These are phyloP conservation scores for Macrophya alboannulata DNA, from an alignment of 2,888 invertebrate species.

Conservation along the genomic window DNA sequence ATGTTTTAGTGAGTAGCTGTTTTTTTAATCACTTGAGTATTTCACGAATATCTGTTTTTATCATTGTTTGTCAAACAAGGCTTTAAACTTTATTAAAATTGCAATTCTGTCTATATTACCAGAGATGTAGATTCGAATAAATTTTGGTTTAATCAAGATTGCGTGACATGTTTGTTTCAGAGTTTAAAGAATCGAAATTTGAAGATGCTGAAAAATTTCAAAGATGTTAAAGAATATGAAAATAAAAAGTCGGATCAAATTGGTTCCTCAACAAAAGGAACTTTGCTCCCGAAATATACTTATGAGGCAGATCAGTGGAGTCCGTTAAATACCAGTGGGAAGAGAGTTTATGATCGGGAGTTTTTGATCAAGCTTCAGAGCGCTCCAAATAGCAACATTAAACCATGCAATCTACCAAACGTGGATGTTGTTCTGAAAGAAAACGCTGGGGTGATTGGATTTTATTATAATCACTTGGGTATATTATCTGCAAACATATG, in stretches of 20 bases:
- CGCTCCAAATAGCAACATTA: slow-evolving; percentile 87
- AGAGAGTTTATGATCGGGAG: slow-evolving; percentile 91
- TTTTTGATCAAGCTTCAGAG: slow-evolving; percentile 90
- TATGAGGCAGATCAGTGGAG: slow-evolving; percentile 92
- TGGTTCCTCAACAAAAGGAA: slow-evolving; percentile 55
- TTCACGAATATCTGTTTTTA: not conserved
- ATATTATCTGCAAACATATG: not conserved
- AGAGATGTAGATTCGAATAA: not conserved
- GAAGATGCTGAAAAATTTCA: not conserved
- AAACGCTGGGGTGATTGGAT: slow-evolving; percentile 73
- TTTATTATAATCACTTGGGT: not conserved
- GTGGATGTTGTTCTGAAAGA: slow-evolving; percentile 84
- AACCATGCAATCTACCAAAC: slow-evolving; percentile 87
- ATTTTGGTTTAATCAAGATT: not conserved
- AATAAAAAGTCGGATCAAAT: slow-evolving; percentile 61
- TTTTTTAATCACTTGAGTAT: not conserved
- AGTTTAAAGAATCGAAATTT: not conserved
- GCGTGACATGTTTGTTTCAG: not conserved
- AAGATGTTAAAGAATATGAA: slow-evolving; percentile 34
- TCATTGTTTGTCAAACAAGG: not conserved
- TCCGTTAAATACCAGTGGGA: slow-evolving; percentile 90
- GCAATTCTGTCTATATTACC: not conserved
- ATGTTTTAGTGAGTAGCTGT: slow-evolving; percentile 65
- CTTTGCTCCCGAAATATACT: slow-evolving; percentile 69
- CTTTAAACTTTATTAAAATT: not conserved